phyloP scores from a whole-genome alignment of 2,888 invertebrate species.

The Stenoptilia bipunctidactyla region DNA sequence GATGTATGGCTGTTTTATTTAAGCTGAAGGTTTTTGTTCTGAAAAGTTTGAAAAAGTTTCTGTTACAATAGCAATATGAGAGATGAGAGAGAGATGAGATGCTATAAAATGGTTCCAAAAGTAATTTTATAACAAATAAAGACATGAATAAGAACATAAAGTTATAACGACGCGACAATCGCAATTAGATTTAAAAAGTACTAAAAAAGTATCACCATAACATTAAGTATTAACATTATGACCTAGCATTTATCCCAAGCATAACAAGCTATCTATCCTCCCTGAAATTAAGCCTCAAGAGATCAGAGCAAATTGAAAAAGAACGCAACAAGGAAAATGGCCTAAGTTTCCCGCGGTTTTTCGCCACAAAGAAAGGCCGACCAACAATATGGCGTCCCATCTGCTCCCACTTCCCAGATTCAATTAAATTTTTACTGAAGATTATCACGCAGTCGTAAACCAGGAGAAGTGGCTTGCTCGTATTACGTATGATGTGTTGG shows the following conservation, averaged over 20 bases:
- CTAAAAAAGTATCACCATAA: too few species aligned
- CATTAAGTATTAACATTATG: too few species aligned
- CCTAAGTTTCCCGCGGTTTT: slow-evolving; percentile 7
- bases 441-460: slow-evolving; percentile 64
- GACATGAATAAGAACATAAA: too few species aligned
- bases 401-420: slow-evolving; percentile 54
- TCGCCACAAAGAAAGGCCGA: slow-evolving; percentile 18
- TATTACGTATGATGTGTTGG: slow-evolving; percentile 18
- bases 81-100: too few species aligned
- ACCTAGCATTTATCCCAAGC: neutral
- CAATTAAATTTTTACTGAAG: slow-evolving; percentile 70
- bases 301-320: slow-evolving; percentile 6
- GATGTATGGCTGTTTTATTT: slow-evolving; percentile 10
- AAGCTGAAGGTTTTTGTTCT: too few species aligned
- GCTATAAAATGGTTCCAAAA: too few species aligned
- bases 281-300: neutral
- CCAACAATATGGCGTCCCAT: slow-evolving; percentile 48
- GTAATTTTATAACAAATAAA: too few species aligned
- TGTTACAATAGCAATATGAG: too few species aligned
- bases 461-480: slow-evolving; percentile 17
- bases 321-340: slow-evolving; percentile 8
- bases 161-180: too few species aligned
- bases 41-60: too few species aligned
- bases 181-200: too few species aligned
- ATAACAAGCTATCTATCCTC: neutral